phyloP scores from a whole-genome alignment of 2,113 vertebrate species.

The Bufo bufo region DNA sequence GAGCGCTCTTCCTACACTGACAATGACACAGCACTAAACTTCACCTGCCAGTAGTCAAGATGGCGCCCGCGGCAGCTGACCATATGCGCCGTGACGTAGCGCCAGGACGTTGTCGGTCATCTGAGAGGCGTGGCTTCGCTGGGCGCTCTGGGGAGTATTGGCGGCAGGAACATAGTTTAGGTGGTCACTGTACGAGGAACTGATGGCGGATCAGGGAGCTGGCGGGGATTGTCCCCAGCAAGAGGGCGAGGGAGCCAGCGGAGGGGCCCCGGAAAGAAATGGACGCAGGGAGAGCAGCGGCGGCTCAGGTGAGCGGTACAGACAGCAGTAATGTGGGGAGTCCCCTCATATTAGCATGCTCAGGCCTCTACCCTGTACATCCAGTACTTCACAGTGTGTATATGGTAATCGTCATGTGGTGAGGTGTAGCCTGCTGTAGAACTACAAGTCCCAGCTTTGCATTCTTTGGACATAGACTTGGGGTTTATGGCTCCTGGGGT shows the following conservation, averaged over 20 bases:
- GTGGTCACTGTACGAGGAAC: not conserved
- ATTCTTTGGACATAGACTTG: not conserved
- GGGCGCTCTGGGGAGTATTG: not conserved
- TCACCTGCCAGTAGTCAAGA: constrained; percentile 22
- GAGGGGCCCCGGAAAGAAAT: not conserved
- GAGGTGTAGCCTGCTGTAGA: not conserved
- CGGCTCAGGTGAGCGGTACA: not conserved
- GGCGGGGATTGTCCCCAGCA: constrained; percentile 10
- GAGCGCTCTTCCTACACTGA: too few relatives aligned
- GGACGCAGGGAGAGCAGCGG: not conserved
- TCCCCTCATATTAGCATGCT: not conserved
- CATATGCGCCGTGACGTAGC: not conserved
- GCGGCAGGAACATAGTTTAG: constrained; percentile 7
- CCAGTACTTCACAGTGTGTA: not conserved
- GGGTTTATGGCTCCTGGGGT: not conserved
- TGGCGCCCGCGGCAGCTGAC: not conserved
- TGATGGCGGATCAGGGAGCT: constrained; percentile 48
- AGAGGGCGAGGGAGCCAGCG: not conserved
- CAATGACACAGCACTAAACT: not conserved
- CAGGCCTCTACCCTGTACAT: not conserved
- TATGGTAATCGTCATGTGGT: not conserved
- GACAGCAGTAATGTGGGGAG: not conserved
- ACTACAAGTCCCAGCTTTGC: not conserved
- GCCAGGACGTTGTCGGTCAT: not conserved
- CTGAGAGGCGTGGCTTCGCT: not conserved